Base-by-base conservation (phyloP, 2,888 invertebrate genomes). In the Acronicta leporina region DNA sequence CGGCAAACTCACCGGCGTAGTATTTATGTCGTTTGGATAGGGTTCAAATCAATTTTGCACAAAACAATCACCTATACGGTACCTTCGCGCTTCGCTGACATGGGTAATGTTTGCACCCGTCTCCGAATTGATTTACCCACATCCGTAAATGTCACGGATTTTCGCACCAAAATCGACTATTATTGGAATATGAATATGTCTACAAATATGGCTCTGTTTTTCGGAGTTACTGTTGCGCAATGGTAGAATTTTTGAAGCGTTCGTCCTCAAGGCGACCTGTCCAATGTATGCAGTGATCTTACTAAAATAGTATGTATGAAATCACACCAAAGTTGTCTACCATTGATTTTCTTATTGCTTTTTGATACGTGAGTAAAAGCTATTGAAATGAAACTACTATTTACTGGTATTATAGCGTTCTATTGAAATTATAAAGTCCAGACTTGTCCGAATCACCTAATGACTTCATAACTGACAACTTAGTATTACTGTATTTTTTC, bases 101-200 rank as follows among this genome's bases (percentile, higher is more conserved):
- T 80, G 89, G 90, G 92, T 89, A 81, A 82, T 88, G 90, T 91
- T 90, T 88, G 87, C 85, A 78, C 84, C 81, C 81, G 82, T 79
- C 82, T 82, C 79, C 75, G 86, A 89, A 91, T 90, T 90, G 90
- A 91, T 91, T 91, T 87, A 88, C 91, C 90, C 92, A 91, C 88
- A 91, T 92, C 90, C 87, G 88, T 89, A 87, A 87, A 88, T 87
- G 90, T 90, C 90, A 89, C 81, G 81, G 78, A 86, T 87, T 90
- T 90, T 86, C 80, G 82, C 80, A 80, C 77, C 81, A 64, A 78
- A 76, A 74, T 68, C 75, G 71, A 73, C 79, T 84, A 82, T 86
- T 86, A 86, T 85, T 84, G 79, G 77, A 80, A 76, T 80, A 79
- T 80, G 77, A 78, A 81, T 79, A 79, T 78, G 69, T 79, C 72